These are phyloP conservation scores for Apamea epomidion DNA, from an alignment of 2,888 invertebrate species.

Conservation along the genomic window DNA sequence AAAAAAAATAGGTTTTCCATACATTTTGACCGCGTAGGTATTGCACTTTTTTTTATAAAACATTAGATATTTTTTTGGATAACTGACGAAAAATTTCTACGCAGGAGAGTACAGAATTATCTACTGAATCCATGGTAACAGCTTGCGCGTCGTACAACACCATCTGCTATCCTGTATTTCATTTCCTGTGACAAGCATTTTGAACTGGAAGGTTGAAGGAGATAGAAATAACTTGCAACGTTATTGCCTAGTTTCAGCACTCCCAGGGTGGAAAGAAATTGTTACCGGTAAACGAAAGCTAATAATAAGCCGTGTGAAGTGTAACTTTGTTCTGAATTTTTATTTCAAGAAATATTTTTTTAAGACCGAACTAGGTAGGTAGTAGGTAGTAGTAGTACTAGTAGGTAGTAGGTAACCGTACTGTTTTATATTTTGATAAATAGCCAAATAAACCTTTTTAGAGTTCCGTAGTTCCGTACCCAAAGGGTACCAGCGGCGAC, in stretches of 20 bases:
- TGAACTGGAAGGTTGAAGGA: background rate
- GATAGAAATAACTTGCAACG: background rate
- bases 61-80: no score
- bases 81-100: no score
- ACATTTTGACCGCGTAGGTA: no score
- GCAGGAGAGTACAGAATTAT: no score
- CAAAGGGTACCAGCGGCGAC: background rate
- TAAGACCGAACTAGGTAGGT: background rate
- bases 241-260: background rate
- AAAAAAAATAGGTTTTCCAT: no score
- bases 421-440: constrained; percentile 9
- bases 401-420: no score
- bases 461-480: background rate
- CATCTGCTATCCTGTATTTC: background rate
- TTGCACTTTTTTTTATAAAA: no score
- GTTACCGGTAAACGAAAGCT: background rate
- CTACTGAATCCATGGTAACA: no score
- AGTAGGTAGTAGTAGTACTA: no score
- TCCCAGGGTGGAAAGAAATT: background rate
- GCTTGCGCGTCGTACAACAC: background rate
- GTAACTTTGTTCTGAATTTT: background rate
- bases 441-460: constrained; percentile 25
- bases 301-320: background rate
- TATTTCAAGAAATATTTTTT: background rate
- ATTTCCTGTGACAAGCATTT: background rate